Evolutionary conservation across 2,888 invertebrate genomes (phyloP).

Genomic region (Hemithea aestivaria): DNA sequence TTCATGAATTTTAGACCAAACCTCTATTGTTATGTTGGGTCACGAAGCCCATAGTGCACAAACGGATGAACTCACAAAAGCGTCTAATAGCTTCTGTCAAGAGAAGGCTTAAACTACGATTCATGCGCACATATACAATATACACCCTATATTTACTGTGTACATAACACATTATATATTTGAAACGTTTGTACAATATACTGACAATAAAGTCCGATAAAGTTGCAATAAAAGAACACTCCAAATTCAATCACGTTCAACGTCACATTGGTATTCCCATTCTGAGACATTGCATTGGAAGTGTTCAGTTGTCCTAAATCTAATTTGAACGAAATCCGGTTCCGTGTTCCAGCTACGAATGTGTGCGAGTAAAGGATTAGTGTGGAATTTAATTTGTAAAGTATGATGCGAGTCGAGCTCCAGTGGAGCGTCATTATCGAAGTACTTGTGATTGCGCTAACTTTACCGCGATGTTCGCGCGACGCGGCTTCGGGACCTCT

Average conservation of each 20-base stretch:
- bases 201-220: constrained; percentile 37
- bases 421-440: constrained; percentile 37
- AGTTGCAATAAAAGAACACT: constrained; percentile 51
- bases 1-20: constrained; percentile 9
- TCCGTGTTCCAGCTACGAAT: constrained; percentile 35
- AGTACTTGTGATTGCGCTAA: constrained; percentile 40
- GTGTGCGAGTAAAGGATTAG: constrained; percentile 35
- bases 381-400: constrained; percentile 53
- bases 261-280: constrained; percentile 51
- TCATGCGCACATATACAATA: constrained; percentile 15
- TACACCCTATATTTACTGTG: constrained; percentile 19
- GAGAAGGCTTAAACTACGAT: constrained; percentile 24
- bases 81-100: constrained; percentile 13
- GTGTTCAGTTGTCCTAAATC: constrained; percentile 59
- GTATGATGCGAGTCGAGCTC: constrained; percentile 46
- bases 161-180: no score
- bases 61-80: constrained; percentile 15
- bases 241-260: constrained; percentile 59
- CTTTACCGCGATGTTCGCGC: constrained; percentile 33
- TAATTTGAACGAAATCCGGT: constrained; percentile 48
- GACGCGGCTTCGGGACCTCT: constrained; percentile 27
- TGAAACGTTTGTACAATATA: constrained; percentile 21
- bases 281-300: constrained; percentile 52
- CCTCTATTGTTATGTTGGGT: constrained; percentile 13
- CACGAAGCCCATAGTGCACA: constrained; percentile 11